These are phyloP conservation scores for Latrodectus elegans DNA, from an alignment of 2,888 invertebrate genomes.

Conservation along the genomic window DNA sequence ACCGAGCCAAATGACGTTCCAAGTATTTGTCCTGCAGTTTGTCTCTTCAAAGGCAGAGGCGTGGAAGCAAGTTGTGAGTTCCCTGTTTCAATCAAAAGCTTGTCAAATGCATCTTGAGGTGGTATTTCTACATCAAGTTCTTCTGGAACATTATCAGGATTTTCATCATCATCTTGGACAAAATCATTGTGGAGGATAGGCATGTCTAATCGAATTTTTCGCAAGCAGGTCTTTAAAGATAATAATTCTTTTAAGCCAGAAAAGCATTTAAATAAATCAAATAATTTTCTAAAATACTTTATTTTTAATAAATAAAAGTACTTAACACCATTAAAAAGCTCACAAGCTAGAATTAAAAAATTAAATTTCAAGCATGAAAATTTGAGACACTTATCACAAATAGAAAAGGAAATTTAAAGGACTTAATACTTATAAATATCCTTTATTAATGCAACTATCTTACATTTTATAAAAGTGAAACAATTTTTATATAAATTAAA, in stretches of 20 bases:
- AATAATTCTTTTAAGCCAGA: background rate
- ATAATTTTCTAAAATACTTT: background rate
- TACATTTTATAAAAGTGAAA: too few relatives aligned
- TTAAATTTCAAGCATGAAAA: too few relatives aligned
- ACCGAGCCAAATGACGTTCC: slow-evolving; percentile 48
- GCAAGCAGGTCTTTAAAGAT: slow-evolving; percentile 77
- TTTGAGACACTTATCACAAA: too few relatives aligned
- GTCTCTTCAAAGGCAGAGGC: slow-evolving; percentile 4
- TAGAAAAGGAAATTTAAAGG: too few relatives aligned
- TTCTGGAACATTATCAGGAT: slow-evolving; percentile 72
- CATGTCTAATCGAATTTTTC: slow-evolving; percentile 80
- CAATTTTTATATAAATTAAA: too few relatives aligned
- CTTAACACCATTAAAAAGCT: too few relatives aligned
- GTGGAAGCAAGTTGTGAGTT: slow-evolving; percentile 12
- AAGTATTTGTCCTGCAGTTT: slow-evolving; percentile 12
- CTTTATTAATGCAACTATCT: too few relatives aligned
- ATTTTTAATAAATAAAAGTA: too few relatives aligned
- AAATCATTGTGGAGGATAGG: slow-evolving; percentile 45
- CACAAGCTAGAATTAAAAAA: too few relatives aligned
- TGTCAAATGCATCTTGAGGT: slow-evolving; percentile 52
- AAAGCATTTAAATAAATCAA: background rate
- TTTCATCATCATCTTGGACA: slow-evolving; percentile 76
- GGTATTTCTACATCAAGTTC: slow-evolving; percentile 75
- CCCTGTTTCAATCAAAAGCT: slow-evolving; percentile 15
- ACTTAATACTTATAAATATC: too few relatives aligned